Evolutionary conservation across 2,888 invertebrate genomes (phyloP).

Genomic region (Lasioglossum figueresi): DNA sequence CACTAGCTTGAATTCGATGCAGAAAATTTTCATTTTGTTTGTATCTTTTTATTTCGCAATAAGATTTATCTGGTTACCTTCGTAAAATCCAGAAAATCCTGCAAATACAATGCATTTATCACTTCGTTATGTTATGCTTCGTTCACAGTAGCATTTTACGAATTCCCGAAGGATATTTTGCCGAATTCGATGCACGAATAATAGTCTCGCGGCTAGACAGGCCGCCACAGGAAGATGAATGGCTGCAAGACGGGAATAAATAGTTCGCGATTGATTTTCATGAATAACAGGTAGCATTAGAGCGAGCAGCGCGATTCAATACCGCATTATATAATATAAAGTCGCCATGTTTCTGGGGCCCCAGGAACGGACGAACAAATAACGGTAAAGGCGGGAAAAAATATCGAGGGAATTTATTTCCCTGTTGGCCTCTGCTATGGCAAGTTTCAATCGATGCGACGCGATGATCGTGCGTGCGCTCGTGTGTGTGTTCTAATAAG

Average conservation of each 20-base stretch:
- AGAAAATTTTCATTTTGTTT: too few species aligned
- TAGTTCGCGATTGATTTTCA: slow-evolving; percentile 40
- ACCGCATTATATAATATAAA: slow-evolving; percentile 33
- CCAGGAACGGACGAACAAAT: neutral
- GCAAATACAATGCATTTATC: neutral
- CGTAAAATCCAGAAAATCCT: too few species aligned
- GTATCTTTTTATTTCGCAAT: too few species aligned
- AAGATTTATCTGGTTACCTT: too few species aligned
- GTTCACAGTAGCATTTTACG: neutral
- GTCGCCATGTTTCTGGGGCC: neutral
- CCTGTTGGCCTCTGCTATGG: slow-evolving; percentile 14
- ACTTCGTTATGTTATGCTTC: neutral
- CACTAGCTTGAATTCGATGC: too few species aligned
- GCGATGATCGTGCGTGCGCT: neutral
- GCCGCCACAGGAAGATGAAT: slow-evolving; percentile 23
- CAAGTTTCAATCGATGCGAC: slow-evolving; percentile 30
- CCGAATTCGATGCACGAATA: neutral
- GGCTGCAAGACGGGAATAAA: slow-evolving; percentile 16
- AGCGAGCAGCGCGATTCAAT: slow-evolving; percentile 26
- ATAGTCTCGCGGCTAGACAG: neutral
- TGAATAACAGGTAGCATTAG: slow-evolving; percentile 17
- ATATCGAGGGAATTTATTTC: slow-evolving; percentile 40
- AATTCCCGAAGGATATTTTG: neutral
- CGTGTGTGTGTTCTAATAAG: slow-evolving; percentile 39
- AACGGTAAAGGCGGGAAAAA: neutral